Base-by-base conservation (phyloP, 2,888 invertebrate species). In the Taenaris catops region DNA sequence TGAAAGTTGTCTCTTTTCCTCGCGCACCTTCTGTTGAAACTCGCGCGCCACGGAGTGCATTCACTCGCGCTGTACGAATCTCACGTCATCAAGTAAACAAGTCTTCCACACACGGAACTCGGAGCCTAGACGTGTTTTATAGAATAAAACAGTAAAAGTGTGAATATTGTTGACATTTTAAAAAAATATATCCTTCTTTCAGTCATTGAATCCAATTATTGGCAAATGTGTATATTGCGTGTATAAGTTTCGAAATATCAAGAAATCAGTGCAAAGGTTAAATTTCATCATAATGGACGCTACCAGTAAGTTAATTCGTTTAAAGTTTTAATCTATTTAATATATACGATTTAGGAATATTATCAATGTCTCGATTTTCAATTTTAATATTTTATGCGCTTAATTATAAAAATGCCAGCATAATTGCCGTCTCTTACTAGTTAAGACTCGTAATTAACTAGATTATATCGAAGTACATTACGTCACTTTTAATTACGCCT, bases 241-340 rank as follows among this genome's bases (percentile, higher is more conserved):
- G n/a, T n/a, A 36, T 28, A 20, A 36, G 36, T 9, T 32, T 10
- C 12, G 25, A 34, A 37, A 27, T 32, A 37, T 37, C 25, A 32
- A 31, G 34, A 34, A 71, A 70, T 63, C 58, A 31, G 50, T 42
- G 43, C 62, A 72, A 80, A 80, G 80, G 78, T 76, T 75, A 58
- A 46, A 62, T 76, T 78, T 76, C 69, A 62, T 63, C 70, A 79
- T 47, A 58, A 83, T 84, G 84, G 84, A 84, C 73, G 84, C 84
- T 62, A 84, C 84, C 52, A 79, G 84, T 84, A 62, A 84, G 83
- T 66, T 63, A 66, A 63, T n/a, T n/a, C n/a, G n/a, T n/a, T n/a
- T n/a, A n/a, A n/a, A n/a, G n/a, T n/a, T n/a, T n/a, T n/a, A n/a
- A n/a, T n/a, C n/a, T n/a, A n/a, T n/a, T n/a, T n/a, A n/a, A n/a